Evolutionary conservation across 2,113 vertebrate genomes (phyloP).

Genomic region (Theristicus caerulescens): DNA sequence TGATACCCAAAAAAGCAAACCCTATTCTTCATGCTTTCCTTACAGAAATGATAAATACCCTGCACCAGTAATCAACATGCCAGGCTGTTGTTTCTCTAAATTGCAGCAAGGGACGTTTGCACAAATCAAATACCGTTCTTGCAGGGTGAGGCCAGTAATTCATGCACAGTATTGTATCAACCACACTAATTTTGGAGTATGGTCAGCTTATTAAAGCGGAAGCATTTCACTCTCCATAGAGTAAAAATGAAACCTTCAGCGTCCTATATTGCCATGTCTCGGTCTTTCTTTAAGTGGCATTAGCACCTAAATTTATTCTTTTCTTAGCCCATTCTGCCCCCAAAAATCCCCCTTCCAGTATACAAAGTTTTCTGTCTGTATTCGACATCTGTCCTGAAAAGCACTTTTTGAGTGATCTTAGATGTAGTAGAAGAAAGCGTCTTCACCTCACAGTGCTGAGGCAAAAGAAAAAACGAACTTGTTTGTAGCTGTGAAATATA

Average conservation of each 20-base stretch:
- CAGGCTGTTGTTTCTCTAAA: slow-evolving; percentile 39
- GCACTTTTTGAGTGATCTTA: slow-evolving; percentile 57
- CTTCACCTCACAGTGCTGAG: neutral
- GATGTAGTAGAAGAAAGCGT: neutral
- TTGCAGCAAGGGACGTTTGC: slow-evolving; percentile 55
- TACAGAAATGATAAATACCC: slow-evolving; percentile 34
- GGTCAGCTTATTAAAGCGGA: slow-evolving; percentile 52
- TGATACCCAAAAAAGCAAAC: slow-evolving; percentile 36
- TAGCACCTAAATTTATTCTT: slow-evolving; percentile 36
- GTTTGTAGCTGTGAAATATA: slow-evolving; percentile 27
- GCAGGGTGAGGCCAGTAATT: slow-evolving; percentile 52
- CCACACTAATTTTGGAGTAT: slow-evolving; percentile 15
- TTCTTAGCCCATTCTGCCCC: neutral
- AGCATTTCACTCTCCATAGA: slow-evolving; percentile 61
- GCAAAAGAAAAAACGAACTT: neutral
- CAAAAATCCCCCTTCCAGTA: neutral
- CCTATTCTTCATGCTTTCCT: slow-evolving; percentile 26
- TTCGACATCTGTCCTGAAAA: slow-evolving; percentile 45
- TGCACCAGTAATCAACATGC: slow-evolving; percentile 8
- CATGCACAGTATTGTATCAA: neutral
- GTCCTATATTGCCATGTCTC: slow-evolving; percentile 29
- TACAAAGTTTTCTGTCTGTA: slow-evolving; percentile 25
- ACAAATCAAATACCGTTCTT: slow-evolving; percentile 44
- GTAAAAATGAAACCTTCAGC: slow-evolving; percentile 48
- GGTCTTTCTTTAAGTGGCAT: slow-evolving; percentile 53